Base-by-base conservation (phyloP, 2,888 invertebrate genomes). In the Eupelmus urozonus region DNA sequence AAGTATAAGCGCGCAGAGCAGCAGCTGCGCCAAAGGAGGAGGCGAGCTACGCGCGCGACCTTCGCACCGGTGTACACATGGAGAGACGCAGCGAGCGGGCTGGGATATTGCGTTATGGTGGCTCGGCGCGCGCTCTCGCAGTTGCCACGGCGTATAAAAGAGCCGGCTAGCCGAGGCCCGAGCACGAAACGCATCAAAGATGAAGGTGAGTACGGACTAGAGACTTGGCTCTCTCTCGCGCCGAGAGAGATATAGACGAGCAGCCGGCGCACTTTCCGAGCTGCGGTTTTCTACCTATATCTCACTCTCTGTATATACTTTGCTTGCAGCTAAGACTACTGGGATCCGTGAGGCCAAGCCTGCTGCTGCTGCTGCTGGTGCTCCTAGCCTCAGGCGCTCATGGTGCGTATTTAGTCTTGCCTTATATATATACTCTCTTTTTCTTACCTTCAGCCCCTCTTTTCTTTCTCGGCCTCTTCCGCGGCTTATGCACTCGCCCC, bases 341-440 rank as follows among this genome's bases (percentile, higher is more conserved):
- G 45, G 70, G 70, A 76, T 65, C 55, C 34, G 2, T 23, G 40
- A 18, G n/a, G 16, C 60, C 60, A 9, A 27, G 59, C 42, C 11
- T 53, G 53, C 67, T 57, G 23, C 45, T 18, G 18, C 29, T 34
- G 16, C 63, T 63, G 20, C 65, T 60, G 45, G 40, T 78, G 18
- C 45, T 78, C 27, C 18, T 78, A 25, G 78, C 78, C 67, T 78
- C 49, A 67, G 73, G 78, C 73, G 65, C 18, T 63, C 67, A 78
- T 67, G 78, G 78, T 78, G 72, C 78, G 78, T 78, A 78, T 73
- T 63, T 77, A 71, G 63, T 65, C 76, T 76, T 59, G 23, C 25
- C 40, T 13, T 25, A 23, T 40, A 40, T 25, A n/a, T n/a, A n/a
- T n/a, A n/a, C n/a, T n/a, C n/a, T n/a, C n/a, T 63, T 13, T n/a